Conservation (phyloP, 2,113 vertebrate species). For the Aix galericulata region DNA sequence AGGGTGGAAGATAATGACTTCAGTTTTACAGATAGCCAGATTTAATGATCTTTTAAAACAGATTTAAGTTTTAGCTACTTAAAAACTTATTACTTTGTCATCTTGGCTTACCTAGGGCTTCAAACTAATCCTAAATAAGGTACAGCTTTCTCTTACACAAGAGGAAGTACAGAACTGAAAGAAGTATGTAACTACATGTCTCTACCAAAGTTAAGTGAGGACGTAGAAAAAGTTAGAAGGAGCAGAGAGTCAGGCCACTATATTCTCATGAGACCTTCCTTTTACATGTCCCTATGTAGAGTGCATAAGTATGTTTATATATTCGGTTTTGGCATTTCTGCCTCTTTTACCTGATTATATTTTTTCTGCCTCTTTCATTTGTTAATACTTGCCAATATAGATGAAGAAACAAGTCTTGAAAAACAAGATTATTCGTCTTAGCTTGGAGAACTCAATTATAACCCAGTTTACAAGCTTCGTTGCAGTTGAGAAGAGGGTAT, state of each 20-base stretch:
- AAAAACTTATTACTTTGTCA: background rate
- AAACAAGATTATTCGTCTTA: conserved; percentile 82
- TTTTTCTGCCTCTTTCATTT: background rate
- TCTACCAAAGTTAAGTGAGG: background rate
- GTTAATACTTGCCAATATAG: conserved; percentile 70
- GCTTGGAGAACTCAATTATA: conserved; percentile 87
- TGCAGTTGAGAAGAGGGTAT: conserved; percentile 88
- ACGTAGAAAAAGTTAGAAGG: background rate
- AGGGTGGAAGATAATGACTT: background rate
- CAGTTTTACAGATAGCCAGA: background rate
- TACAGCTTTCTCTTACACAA: background rate
- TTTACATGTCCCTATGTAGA: background rate
- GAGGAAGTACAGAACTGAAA: background rate
- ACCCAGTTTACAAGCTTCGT: conserved; percentile 92
- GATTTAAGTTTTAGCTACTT: background rate
- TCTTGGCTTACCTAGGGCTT: background rate
- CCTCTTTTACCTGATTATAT: background rate
- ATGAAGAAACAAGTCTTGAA: conserved; percentile 85
- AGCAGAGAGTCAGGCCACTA: background rate
- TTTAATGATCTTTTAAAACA: background rate
- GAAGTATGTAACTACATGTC: background rate
- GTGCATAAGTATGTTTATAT: background rate
- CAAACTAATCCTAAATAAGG: background rate
- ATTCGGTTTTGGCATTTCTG: background rate
- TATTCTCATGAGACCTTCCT: background rate